Evolutionary conservation across 1,140 invertebrate genomes (phyloP), one percentile per base, ranked within the genome.

Genomic region (Ceratoteleas bidentatus): DNA sequence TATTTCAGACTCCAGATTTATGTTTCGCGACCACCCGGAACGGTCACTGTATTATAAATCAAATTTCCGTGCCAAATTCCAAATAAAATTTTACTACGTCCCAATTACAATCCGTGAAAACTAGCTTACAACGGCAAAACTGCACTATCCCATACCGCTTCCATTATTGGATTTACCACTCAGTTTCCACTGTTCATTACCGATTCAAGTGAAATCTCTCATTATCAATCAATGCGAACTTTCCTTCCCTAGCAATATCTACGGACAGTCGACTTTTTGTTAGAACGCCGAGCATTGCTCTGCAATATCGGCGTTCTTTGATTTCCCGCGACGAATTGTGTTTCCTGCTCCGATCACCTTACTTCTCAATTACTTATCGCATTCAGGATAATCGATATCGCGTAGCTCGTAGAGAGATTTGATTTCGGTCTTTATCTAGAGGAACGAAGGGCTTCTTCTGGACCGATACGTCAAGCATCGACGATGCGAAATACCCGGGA

Each of bases 301-400:
- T 43, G 8, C 40, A 43, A 43, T 43, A 10, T n/a, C 9, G 9
- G 40, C 1, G 40, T 10, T 43, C 40, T 43, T n/a, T 9, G 6
- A 10, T 43, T 43, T 43, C 1, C 40, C n/a, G 8, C 40, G 40
- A 24, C 40, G n/a, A 43, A 43, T 43, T n/a, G 9, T 43, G 6
- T 43, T 66, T 66, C 36, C 14, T 52, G 13, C 52, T n/a, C 34
- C 7, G 14, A 40, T 9, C n/a, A n/a, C n/a, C n/a, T n/a, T n/a
- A n/a, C n/a, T n/a, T n/a, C n/a, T n/a, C 34, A 53, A 64, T 64
- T 64, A 52, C 50, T 64, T 53, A 38, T 53, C 16, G n/a, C n/a
- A 36, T 33, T 3, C 13, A 11, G 14, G 16, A 40, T 64, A 54
- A 54, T 53, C 34, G 24, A 47, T 58, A 57, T 11, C 36, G 33